These are phyloP conservation scores for Adrianichthys oophorus DNA, from an alignment of 2,797 vertebrate genomes.

Conservation along the genomic window DNA sequence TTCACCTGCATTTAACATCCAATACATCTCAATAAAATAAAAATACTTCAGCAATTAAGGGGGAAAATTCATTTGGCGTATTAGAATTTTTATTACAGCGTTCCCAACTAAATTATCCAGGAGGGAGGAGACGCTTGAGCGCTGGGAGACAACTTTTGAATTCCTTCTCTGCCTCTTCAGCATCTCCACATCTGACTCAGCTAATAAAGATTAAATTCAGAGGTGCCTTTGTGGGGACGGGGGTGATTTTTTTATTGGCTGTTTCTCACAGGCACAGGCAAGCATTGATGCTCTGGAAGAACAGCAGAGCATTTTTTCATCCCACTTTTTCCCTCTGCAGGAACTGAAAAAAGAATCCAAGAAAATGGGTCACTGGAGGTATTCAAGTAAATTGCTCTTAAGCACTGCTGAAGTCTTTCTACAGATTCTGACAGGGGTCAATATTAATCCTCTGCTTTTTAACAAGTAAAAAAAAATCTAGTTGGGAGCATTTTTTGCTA, in stretches of 20 bases:
- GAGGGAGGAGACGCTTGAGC: conserved; percentile 12
- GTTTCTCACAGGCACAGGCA: conserved; percentile 34
- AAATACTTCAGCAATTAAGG: neutral
- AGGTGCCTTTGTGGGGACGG: conserved; percentile 62
- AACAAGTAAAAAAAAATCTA: conserved; percentile 23
- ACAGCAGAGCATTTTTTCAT: conserved; percentile 28
- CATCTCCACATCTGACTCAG: conserved; percentile 74
- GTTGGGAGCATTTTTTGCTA: conserved; percentile 3
- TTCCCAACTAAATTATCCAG: conserved; percentile 27
- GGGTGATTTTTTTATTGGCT: conserved; percentile 59
- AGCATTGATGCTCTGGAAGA: conserved; percentile 55
- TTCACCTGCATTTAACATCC: too few species aligned
- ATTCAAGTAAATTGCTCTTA: conserved; percentile 58
- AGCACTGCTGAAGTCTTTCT: conserved; percentile 34
- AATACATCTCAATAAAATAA: too few species aligned
- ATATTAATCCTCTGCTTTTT: conserved; percentile 34
- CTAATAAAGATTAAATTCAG: conserved; percentile 69
- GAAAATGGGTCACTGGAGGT: conserved; percentile 70
- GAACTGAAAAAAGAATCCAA: conserved; percentile 55
- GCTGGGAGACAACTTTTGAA: conserved; percentile 46
- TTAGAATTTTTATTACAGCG: conserved; percentile 19
- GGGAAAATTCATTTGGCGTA: conserved; percentile 5
- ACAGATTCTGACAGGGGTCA: conserved; percentile 27
- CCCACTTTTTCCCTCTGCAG: conserved; percentile 23
- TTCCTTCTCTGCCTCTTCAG: conserved; percentile 65